Conservation (phyloP, 2,113 vertebrate species). For the Erythrolamprus reginae region DNA sequence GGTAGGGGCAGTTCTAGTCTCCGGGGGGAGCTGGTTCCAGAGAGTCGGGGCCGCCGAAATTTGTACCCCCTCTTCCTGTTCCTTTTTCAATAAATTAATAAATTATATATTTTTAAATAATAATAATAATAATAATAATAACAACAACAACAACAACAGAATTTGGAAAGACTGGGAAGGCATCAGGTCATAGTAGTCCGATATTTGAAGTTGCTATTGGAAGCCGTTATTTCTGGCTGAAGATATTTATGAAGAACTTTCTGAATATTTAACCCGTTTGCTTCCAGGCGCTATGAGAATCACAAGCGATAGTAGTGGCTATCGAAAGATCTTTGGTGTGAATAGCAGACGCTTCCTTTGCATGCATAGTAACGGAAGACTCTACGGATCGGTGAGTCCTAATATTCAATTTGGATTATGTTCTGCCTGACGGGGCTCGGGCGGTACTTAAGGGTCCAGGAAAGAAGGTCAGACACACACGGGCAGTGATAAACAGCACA, state of each 20-base stretch:
- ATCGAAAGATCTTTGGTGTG: slow-evolving; percentile 72
- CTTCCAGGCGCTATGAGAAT: slow-evolving; percentile 75
- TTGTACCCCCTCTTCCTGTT: no score
- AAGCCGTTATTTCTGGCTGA: not conserved
- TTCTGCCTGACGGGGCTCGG: no score
- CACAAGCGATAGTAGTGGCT: slow-evolving; percentile 66
- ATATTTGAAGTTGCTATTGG: not conserved
- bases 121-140: no score
- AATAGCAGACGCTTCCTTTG: slow-evolving; percentile 78
- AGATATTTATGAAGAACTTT: not conserved
- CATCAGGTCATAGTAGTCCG: not conserved
- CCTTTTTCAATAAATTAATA: not conserved
- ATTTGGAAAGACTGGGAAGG: no score
- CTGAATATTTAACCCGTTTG: not conserved
- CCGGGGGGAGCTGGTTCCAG: no score
- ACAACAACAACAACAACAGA: no score
- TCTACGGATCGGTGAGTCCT: slow-evolving; percentile 81
- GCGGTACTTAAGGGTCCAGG: no score
- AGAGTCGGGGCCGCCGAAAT: no score
- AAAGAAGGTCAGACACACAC: no score
- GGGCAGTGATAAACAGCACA: no score
- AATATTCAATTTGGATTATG: not conserved
- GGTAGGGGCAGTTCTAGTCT: no score
- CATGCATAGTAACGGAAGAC: slow-evolving; percentile 69
- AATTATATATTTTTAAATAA: no score